A percentile compares a stretch with the other conserved stretches of the same genome.
These are phyloP conservation scores for Trichechus manatus DNA, from an alignment of 2,113 vertebrate species.

Conservation along the genomic window DNA sequence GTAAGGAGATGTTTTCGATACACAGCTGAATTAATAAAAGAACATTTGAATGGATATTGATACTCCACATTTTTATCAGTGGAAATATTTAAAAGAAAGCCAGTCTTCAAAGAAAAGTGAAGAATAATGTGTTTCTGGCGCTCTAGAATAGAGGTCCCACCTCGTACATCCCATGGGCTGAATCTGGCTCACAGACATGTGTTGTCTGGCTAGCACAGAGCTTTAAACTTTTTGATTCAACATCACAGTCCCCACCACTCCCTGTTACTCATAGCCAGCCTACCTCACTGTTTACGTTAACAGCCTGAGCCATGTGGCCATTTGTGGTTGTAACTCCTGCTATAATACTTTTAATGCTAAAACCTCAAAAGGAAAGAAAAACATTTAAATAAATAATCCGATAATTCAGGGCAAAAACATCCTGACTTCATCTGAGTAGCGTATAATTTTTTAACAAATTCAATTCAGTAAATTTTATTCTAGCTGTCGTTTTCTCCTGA, in stretches of 20 bases:
- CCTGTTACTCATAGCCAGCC: background rate
- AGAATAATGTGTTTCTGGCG: background rate
- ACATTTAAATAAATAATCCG: background rate
- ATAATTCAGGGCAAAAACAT: background rate
- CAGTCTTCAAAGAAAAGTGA: background rate
- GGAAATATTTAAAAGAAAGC: background rate
- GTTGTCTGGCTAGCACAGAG: background rate
- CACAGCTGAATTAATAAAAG: background rate
- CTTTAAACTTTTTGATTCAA: background rate
- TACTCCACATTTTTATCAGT: background rate
- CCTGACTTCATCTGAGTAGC: background rate
- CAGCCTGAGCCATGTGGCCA: background rate
- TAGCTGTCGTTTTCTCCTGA: constrained; percentile 15
- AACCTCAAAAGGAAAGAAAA: constrained; percentile 6
- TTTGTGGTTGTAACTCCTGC: background rate
- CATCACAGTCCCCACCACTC: background rate
- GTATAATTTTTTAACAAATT: background rate
- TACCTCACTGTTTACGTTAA: background rate
- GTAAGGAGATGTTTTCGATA: background rate
- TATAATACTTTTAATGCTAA: background rate
- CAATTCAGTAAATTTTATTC: background rate
- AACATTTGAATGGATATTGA: background rate
- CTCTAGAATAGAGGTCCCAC: background rate
- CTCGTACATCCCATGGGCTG: background rate
- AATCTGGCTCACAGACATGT: background rate